Percentiles rank a stretch among this genome's conserved stretches.
phyloP scores from a whole-genome alignment of 1,140 invertebrate genomes.

The Drosophila tristis region DNA sequence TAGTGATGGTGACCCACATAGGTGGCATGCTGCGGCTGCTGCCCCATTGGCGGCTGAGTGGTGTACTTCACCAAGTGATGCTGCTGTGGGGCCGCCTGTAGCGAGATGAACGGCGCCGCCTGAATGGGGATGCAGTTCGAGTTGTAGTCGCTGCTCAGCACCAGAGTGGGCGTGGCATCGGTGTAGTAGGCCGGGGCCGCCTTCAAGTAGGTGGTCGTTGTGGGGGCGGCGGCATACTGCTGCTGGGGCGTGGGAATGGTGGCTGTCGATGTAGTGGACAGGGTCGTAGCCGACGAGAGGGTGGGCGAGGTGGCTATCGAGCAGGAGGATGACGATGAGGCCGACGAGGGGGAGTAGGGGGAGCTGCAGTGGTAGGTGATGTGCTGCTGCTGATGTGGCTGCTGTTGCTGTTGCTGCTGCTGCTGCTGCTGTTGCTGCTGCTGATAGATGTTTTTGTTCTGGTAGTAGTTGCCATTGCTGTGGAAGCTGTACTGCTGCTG shows the following conservation, averaged over 20 bases:
- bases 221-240: slow-evolving; percentile 52
- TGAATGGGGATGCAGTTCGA: slow-evolving; percentile 82
- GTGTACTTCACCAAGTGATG: slow-evolving; percentile 74
- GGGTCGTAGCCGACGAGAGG: slow-evolving; percentile 74
- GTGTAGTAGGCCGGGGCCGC: slow-evolving; percentile 68
- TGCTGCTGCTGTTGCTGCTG: slow-evolving; percentile 63
- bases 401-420: slow-evolving; percentile 50
- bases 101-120: slow-evolving; percentile 71
- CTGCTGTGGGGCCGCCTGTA: slow-evolving; percentile 60
- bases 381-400: slow-evolving; percentile 56
- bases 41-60: slow-evolving; percentile 47
- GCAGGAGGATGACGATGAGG: slow-evolving; percentile 81
- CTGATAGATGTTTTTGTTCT: slow-evolving; percentile 70
- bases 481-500: slow-evolving; percentile 63
- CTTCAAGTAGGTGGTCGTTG: slow-evolving; percentile 69
- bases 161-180: slow-evolving; percentile 71
- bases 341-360: slow-evolving; percentile 79
- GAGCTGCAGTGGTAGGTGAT: slow-evolving; percentile 76
- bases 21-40: slow-evolving; percentile 60
- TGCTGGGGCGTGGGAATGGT: slow-evolving; percentile 78
- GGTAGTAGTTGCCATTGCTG: slow-evolving; percentile 44
- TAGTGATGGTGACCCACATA: slow-evolving; percentile 63
- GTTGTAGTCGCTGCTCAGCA: slow-evolving; percentile 79
- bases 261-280: slow-evolving; percentile 77
- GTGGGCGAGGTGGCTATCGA: slow-evolving; percentile 81